Evolutionary conservation across 2,888 invertebrate genomes (phyloP), one percentile per base, ranked within the genome.

Genomic region (Steromphala cineraria): DNA sequence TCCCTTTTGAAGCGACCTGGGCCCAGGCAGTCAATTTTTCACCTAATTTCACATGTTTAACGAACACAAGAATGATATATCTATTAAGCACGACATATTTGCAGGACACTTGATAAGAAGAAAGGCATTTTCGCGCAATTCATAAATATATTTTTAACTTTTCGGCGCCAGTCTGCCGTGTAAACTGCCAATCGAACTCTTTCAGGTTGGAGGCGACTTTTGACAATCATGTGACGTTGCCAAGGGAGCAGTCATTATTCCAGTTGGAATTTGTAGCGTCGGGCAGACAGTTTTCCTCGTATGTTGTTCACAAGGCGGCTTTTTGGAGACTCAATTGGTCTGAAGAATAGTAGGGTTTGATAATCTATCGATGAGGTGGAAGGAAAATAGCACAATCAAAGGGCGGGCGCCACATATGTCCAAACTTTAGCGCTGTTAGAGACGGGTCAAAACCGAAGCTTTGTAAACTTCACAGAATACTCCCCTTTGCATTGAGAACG

Each of bases 241-340:
- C 62, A 62, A 46, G 62, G 62, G 62, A 62, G 62, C 10, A 21
- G 62, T 62, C 62, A 62, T 62, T 62, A 62, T 62, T 62, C 62
- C 62, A 28, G 15, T 15, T 28, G 62, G 62, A 62, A 62, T 62
- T 28, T 28, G 21, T 5, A 28, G 15, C 28, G 5, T 28, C 24
- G 10, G 28, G 13, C 28, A 28, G 28, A 62, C 28, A 15, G 28
- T 24, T 62, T 28, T 62, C 15, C 28, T 17, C 28, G 21, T 24
- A 24, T 28, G 28, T 24, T 62, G 24, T 28, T 21, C 62, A 24
- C 28, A 15, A 24, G 24, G 62, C 28, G n/a, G 0, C 28, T 15
- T 0, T n/a, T 2, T 5, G 62, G 62, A n/a, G 28, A 62, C 62
- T 62, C 62, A 62, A 62, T 28, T 62, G 28, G 13, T 62, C 10